Percentiles rank a stretch among this genome's conserved stretches.
Evolutionary conservation across 1,140 invertebrate species (phyloP).

Genomic region (Pteromalus puparum): DNA sequence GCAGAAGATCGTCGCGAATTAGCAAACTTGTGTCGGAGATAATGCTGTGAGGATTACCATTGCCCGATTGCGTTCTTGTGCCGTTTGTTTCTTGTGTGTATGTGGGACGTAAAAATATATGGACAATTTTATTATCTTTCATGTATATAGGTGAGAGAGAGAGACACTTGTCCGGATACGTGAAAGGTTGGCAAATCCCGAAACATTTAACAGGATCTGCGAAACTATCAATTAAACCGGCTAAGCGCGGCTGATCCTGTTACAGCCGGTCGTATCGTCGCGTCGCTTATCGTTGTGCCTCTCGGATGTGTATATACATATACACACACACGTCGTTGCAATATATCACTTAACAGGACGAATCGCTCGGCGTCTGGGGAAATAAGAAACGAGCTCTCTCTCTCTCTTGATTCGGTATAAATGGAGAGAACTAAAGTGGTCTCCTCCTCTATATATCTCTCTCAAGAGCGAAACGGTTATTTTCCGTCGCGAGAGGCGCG

Average conservation of each 20-base stretch:
- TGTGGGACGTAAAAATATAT: too few species aligned
- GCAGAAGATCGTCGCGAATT: background rate
- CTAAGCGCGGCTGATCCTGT: background rate
- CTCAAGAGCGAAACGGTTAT: too few species aligned
- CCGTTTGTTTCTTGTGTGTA: too few species aligned
- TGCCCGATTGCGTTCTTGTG: too few species aligned
- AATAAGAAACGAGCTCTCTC: slow-evolving; percentile 1
- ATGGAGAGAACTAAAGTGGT: slow-evolving; percentile 1
- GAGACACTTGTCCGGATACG: too few species aligned
- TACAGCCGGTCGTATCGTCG: background rate
- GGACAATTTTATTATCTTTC: too few species aligned
- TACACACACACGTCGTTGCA: background rate
- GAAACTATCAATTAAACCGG: slow-evolving; percentile 28
- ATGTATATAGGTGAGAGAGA: too few species aligned
- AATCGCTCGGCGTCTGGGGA: background rate
- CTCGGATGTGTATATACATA: background rate
- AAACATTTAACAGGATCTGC: slow-evolving; percentile 5
- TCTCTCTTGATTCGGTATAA: slow-evolving; percentile 14
- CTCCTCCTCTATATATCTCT: background rate
- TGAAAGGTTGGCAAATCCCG: background rate
- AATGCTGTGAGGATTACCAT: too few species aligned
- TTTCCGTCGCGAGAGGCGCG: too few species aligned
- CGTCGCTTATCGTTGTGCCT: background rate
- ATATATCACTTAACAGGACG: background rate
- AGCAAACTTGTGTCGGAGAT: background rate